Base-by-base conservation (phyloP, 2,888 invertebrate species). In the Synergus laeviventris region DNA sequence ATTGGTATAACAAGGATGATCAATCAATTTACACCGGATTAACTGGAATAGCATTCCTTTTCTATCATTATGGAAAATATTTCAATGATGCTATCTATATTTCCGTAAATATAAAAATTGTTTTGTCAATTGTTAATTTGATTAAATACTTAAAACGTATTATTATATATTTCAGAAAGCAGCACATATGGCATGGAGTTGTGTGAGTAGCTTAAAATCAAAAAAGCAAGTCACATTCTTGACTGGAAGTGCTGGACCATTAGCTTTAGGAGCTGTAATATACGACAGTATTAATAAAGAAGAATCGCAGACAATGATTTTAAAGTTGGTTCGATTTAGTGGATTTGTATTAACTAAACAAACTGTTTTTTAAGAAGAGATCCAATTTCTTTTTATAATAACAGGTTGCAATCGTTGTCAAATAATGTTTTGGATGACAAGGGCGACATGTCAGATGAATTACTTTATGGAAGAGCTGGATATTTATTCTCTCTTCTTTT, bases 381-480 rank as follows among this genome's bases (percentile, higher is more conserved):
- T 59, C 8, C 14, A 42, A 42, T 74, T 42, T 42, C 11, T 74
- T n/a, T 12, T 64, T 76, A 24, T 60, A 74, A 74, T 18, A 66
- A 45, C 88, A 95, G 95, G 85, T 90, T 96, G 45, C 91, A 93
- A 83, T 89, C 92, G 16, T 86, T 95, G 77, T 91, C 92, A 76
- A 91, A 92, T 73, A 91, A 93, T 82, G 92, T 94, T 74, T 88
- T 93, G 82, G 91, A 93, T 76, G 91, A 93, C 60, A 87, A 89
- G 70, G 89, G 91, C 31, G 92, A 92, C 80, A 85, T 94, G 74
- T 95, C 97, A 0, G 96, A 97, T 92, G 98, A 98, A 91, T 91
- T 97, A 76, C 92, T 98, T 49, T 97, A 96, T 92, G 98, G 98
- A 7, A 93, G 96, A 87, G 93, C 94, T 82, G 98, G 98, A 24